These are phyloP conservation scores for Eufriesea mexicana DNA, from an alignment of 1,140 invertebrate species.

Conservation along the genomic window DNA sequence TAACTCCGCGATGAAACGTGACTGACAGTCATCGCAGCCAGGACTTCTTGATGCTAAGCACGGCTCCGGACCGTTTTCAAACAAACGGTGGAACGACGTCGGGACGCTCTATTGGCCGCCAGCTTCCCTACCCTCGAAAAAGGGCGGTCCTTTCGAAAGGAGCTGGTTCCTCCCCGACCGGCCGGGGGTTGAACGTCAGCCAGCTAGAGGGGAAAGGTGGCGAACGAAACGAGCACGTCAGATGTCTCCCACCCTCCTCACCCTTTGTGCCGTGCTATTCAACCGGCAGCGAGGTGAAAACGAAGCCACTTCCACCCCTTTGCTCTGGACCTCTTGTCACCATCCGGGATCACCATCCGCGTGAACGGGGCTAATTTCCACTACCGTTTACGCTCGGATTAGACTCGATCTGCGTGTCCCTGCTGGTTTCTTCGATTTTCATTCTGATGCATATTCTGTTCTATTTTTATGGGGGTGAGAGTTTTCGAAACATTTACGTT, in stretches of 20 bases:
- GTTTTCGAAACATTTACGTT: too few relatives aligned
- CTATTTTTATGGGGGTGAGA: too few relatives aligned
- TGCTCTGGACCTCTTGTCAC: background rate
- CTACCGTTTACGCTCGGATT: background rate
- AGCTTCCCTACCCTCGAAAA: slow-evolving; percentile 69
- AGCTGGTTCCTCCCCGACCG: slow-evolving; percentile 55
- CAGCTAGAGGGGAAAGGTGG: slow-evolving; percentile 24
- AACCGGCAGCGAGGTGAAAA: slow-evolving; percentile 51
- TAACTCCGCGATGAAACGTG: slow-evolving; percentile 69
- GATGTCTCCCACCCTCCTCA: slow-evolving; percentile 44
- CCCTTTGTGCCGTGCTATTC: slow-evolving; percentile 42
- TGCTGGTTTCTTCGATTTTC: background rate
- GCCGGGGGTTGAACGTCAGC: slow-evolving; percentile 57
- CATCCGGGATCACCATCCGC: slow-evolving; percentile 12
- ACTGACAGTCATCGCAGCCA: slow-evolving; percentile 71
- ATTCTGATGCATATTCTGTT: too few relatives aligned
- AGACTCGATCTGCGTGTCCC: background rate
- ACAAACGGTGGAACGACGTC: slow-evolving; percentile 19
- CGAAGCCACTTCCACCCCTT: slow-evolving; percentile 59
- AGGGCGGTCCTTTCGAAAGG: slow-evolving; percentile 69
- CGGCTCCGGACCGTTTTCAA: slow-evolving; percentile 61
- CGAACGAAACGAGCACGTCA: slow-evolving; percentile 19
- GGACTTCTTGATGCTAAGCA: slow-evolving; percentile 72
- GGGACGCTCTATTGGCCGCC: slow-evolving; percentile 64
- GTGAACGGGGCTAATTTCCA: slow-evolving; percentile 8